Evolutionary conservation across 1,140 invertebrate species (phyloP).

Genomic region (Lucilia sericata): DNA sequence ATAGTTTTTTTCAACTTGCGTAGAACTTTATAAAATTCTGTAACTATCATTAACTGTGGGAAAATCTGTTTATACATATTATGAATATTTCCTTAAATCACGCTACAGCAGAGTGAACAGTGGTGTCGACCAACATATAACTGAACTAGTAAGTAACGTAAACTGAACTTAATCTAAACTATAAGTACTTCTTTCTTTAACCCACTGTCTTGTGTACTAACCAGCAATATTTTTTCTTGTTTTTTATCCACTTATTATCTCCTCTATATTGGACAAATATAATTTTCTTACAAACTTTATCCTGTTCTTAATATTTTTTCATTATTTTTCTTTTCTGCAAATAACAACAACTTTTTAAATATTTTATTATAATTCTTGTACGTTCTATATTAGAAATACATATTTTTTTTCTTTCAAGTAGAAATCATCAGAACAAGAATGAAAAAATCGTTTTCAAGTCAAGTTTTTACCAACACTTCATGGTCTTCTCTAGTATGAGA

Average conservation of each 20-base stretch:
- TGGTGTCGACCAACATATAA: no score
- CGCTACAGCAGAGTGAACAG: neutral
- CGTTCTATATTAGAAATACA: neutral
- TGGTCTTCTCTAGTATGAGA: neutral
- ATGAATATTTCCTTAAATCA: conserved; percentile 7
- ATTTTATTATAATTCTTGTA: conserved; percentile 38
- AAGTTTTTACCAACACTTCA: conserved; percentile 39
- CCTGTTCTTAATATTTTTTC: conserved; percentile 5
- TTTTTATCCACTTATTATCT: no score
- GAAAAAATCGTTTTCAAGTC: conserved; percentile 17
- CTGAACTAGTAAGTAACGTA: no score
- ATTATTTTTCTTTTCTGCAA: neutral
- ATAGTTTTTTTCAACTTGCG: neutral
- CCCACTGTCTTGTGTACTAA: no score
- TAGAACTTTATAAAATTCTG: neutral
- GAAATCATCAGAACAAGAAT: neutral
- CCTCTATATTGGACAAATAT: conserved; percentile 23
- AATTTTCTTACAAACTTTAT: conserved; percentile 35
- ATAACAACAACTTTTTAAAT: conserved; percentile 32
- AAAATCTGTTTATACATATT: neutral
- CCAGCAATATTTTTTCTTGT: no score
- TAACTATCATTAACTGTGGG: neutral
- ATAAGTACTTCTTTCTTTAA: no score
- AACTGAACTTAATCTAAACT: no score
- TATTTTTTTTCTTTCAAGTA: neutral